Percentiles rank a stretch among this genome's conserved stretches.
These are phyloP conservation scores for Aphyosemion australe DNA, from an alignment of 2,113 vertebrate species.

Conservation along the genomic window DNA sequence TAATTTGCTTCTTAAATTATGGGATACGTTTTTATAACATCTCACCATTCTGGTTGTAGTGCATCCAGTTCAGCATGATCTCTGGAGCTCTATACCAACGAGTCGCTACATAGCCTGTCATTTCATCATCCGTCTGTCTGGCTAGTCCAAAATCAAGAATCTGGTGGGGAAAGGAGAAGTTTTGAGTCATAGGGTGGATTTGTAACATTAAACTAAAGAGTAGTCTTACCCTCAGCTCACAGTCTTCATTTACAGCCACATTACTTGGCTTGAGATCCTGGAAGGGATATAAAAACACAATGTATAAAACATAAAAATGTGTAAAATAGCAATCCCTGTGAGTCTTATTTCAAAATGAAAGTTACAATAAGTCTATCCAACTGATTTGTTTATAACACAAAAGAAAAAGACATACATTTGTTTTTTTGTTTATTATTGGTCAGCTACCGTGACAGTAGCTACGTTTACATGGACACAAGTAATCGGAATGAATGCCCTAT, in stretches of 20 bases:
- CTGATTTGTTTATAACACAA: too few relatives aligned
- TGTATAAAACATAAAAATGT: neutral
- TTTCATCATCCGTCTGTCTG: slow-evolving; percentile 95
- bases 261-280: slow-evolving; percentile 98
- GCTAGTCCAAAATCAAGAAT: slow-evolving; percentile 97
- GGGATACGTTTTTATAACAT: neutral
- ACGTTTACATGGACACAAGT: too few relatives aligned
- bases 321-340: too few relatives aligned
- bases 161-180: slow-evolving; percentile 62
- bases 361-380: too few relatives aligned
- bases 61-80: slow-evolving; percentile 99
- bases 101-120: slow-evolving; percentile 97
- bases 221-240: slow-evolving; percentile 89
- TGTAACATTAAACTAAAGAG: neutral
- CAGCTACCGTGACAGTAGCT: too few relatives aligned
- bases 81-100: slow-evolving; percentile 97
- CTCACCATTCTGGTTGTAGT: slow-evolving; percentile 96
- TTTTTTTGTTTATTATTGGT: too few relatives aligned
- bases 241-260: slow-evolving; percentile 96
- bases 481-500: too few relatives aligned
- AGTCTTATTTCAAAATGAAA: too few relatives aligned
- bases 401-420: too few relatives aligned
- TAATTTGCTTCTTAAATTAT: neutral
- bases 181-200: neutral
- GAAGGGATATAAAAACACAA: slow-evolving; percentile 3